Evolutionary conservation across 2,888 invertebrate genomes (phyloP).

Genomic region (Ecliptopera silaceata): DNA sequence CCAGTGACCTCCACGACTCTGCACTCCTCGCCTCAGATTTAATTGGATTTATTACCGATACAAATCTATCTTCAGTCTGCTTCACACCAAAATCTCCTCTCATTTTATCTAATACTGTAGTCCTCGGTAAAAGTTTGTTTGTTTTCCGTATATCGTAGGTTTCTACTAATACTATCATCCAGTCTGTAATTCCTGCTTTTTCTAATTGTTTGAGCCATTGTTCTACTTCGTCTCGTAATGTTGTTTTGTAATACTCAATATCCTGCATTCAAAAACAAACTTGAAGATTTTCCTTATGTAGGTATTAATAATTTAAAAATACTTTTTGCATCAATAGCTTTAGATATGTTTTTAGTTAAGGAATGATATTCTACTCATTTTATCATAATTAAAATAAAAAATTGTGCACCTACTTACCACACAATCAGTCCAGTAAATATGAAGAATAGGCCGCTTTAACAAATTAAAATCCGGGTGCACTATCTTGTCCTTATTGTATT

Average conservation of each 20-base stretch:
- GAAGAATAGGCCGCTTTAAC: constrained; percentile 94
- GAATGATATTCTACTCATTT: not conserved
- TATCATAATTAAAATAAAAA: not conserved
- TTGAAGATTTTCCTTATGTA: not conserved
- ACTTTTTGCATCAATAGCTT: not conserved
- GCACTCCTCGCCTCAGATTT: constrained; percentile 94
- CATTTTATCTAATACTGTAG: constrained; percentile 97
- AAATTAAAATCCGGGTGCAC: constrained; percentile 91
- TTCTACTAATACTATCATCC: constrained; percentile 97
- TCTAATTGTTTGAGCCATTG: constrained; percentile 92
- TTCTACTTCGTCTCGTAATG: constrained; percentile 94
- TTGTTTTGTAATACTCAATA: constrained; percentile 94
- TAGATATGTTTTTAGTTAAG: no score
- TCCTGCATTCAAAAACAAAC: constrained; percentile 85
- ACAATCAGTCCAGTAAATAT: constrained; percentile 98
- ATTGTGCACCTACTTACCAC: constrained; percentile 85
- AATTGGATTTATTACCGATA: constrained; percentile 95
- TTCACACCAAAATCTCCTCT: constrained; percentile 96
- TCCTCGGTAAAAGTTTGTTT: constrained; percentile 94
- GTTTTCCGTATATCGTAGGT: constrained; percentile 95
- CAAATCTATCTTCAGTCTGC: constrained; percentile 91
- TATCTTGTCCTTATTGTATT: constrained; percentile 87
- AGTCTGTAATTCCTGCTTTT: constrained; percentile 91
- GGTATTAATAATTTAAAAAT: not conserved
- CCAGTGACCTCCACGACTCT: constrained; percentile 94